phyloP scores from a whole-genome alignment of 2,888 invertebrate species.

The Xestia ashworthii region DNA sequence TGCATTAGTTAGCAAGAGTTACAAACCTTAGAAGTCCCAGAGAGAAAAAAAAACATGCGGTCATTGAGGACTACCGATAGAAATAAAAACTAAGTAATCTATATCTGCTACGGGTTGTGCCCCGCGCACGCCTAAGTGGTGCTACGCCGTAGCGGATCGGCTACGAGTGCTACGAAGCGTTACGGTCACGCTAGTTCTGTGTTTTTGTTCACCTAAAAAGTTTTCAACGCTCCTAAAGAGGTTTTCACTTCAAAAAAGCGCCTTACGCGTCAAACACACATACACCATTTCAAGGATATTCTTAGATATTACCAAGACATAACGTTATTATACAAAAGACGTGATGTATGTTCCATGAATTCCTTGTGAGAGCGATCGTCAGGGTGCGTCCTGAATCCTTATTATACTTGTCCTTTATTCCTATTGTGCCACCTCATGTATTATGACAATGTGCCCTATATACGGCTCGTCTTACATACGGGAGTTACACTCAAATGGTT shows the following conservation, averaged over 20 bases:
- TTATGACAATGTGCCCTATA: constrained; percentile 39
- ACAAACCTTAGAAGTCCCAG: not conserved
- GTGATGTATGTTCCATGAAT: constrained; percentile 36
- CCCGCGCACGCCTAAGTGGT: too few relatives aligned
- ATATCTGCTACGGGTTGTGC: too few relatives aligned
- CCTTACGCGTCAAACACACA: not conserved
- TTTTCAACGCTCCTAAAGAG: too few relatives aligned
- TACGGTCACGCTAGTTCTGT: too few relatives aligned
- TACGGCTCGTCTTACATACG: constrained; percentile 15
- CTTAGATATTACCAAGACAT: constrained; percentile 2
- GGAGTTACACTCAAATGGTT: not conserved
- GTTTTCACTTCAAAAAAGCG: too few relatives aligned
- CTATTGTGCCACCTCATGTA: constrained; percentile 33
- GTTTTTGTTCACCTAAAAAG: too few relatives aligned
- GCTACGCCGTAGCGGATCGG: too few relatives aligned
- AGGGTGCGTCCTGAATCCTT: constrained; percentile 47
- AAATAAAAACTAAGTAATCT: too few relatives aligned
- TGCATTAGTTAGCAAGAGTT: not conserved
- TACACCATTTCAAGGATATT: not conserved
- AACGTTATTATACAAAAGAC: constrained; percentile 31
- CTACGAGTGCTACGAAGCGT: too few relatives aligned
- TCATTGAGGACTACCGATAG: too few relatives aligned
- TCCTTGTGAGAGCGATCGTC: constrained; percentile 27
- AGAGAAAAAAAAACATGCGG: not conserved
- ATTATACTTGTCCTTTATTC: constrained; percentile 35